Percentiles rank a stretch among this genome's conserved stretches.
These are phyloP conservation scores for Choloepus didactylus DNA, from an alignment of 2,797 vertebrate genomes.

Conservation along the genomic window DNA sequence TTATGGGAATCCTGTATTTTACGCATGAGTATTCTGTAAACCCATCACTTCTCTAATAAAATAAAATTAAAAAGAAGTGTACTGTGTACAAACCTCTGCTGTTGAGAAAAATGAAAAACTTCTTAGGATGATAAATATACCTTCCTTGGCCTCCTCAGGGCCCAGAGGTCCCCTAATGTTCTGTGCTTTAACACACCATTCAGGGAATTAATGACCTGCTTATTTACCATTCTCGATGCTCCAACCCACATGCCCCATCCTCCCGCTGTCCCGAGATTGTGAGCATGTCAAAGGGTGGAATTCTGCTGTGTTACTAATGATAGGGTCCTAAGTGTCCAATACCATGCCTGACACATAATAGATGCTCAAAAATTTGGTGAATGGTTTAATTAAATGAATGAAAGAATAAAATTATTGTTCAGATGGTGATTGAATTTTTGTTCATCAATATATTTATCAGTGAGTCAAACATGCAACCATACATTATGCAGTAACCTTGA, in stretches of 20 bases:
- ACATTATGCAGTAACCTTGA: slow-evolving; percentile 51
- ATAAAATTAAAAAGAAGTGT: neutral
- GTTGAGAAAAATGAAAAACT: neutral
- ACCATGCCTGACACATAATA: neutral
- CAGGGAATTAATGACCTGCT: neutral
- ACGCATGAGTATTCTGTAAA: too few species aligned
- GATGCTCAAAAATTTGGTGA: neutral
- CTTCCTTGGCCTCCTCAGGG: neutral
- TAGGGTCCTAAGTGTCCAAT: neutral
- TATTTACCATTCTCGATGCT: neutral
- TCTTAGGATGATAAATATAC: neutral
- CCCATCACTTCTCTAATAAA: too few species aligned
- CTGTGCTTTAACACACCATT: neutral
- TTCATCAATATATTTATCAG: neutral
- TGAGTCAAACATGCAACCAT: neutral
- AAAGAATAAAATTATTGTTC: slow-evolving; percentile 1
- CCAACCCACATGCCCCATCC: neutral
- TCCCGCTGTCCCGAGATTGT: neutral
- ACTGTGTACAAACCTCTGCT: neutral
- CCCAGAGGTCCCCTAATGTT: neutral
- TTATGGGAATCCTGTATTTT: too few species aligned
- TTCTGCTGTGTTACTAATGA: neutral
- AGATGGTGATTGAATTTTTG: neutral
- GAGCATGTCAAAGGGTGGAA: neutral
- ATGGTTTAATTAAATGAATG: slow-evolving; percentile 2